Percentiles rank a stretch among this genome's conserved stretches.
These are phyloP conservation scores for Heterodera schachtii DNA, from an alignment of 1,140 invertebrate genomes.

Conservation along the genomic window DNA sequence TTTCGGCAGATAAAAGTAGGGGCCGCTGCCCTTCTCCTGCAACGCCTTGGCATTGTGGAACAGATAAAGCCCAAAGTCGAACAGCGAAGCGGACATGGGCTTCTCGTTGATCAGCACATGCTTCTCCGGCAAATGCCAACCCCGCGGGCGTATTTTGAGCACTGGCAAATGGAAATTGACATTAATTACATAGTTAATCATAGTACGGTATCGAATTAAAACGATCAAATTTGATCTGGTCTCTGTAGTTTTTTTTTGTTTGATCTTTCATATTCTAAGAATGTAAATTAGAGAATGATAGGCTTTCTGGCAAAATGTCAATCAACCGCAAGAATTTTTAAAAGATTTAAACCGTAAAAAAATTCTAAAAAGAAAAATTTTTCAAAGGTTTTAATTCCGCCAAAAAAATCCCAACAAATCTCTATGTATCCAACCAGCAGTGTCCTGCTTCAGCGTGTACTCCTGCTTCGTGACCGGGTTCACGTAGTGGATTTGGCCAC, in stretches of 20 bases:
- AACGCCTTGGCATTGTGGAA: constrained; percentile 73
- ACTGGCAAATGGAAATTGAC: constrained; percentile 68
- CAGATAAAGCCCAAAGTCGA: constrained; percentile 75
- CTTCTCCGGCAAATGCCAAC: constrained; percentile 78
- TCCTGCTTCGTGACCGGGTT: constrained; percentile 64
- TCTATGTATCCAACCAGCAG: constrained; percentile 43
- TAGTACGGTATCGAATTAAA: too few species aligned
- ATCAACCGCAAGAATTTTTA: too few species aligned
- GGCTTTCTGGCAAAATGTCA: too few species aligned
- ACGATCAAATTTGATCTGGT: too few species aligned
- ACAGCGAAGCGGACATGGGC: constrained; percentile 73
- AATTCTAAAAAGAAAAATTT: too few species aligned
- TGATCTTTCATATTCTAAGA: too few species aligned
- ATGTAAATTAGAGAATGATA: too few species aligned
- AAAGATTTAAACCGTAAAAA: too few species aligned
- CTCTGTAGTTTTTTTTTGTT: too few species aligned
- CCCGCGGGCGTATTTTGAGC: constrained; percentile 74
- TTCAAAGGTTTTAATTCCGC: too few species aligned
- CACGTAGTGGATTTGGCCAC: constrained; percentile 68
- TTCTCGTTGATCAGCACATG: constrained; percentile 74
- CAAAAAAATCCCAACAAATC: too few species aligned
- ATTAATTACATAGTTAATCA: too few species aligned
- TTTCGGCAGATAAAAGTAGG: constrained; percentile 74
- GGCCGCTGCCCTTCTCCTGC: constrained; percentile 70
- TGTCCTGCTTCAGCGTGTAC: constrained; percentile 57